Evolutionary conservation across 2,113 vertebrate species (phyloP).

Genomic region (Ondatra zibethicus): DNA sequence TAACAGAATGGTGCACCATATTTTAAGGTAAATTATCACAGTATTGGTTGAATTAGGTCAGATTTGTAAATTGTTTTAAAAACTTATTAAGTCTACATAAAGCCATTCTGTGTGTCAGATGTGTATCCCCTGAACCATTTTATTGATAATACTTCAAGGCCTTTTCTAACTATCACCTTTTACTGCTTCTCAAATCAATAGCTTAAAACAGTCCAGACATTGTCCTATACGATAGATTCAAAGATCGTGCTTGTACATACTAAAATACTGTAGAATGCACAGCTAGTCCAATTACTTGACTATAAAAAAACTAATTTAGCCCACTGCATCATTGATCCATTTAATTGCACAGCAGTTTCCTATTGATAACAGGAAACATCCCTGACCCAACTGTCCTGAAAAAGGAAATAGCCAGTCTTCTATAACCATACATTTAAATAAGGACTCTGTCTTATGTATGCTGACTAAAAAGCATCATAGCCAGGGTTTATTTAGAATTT

Average conservation of each 20-base stretch:
- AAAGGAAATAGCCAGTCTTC: constrained; percentile 64
- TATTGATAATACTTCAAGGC: constrained; percentile 38
- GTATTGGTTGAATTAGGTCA: constrained; percentile 64
- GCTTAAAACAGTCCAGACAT: constrained; percentile 34
- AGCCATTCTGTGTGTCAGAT: constrained; percentile 61
- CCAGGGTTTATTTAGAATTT: constrained; percentile 43
- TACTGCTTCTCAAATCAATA: constrained; percentile 72
- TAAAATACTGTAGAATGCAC: constrained; percentile 68
- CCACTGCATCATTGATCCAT: constrained; percentile 77
- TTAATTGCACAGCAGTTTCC: constrained; percentile 79
- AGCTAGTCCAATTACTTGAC: constrained; percentile 75
- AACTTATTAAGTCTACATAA: constrained; percentile 69
- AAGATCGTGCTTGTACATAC: constrained; percentile 58
- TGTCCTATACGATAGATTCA: constrained; percentile 39
- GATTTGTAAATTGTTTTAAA: constrained; percentile 68
- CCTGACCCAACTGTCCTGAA: constrained; percentile 65
- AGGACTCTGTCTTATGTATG: constrained; percentile 37
- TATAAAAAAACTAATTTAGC: constrained; percentile 78
- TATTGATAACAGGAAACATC: constrained; percentile 74
- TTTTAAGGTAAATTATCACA: constrained; percentile 63
- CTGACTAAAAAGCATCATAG: constrained; percentile 34
- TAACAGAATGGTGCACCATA: not conserved
- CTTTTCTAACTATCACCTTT: constrained; percentile 56
- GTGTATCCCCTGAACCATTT: constrained; percentile 47
- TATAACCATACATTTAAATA: constrained; percentile 67